phyloP scores from a whole-genome alignment of 2,113 vertebrate species.

The Lepus americanus region DNA sequence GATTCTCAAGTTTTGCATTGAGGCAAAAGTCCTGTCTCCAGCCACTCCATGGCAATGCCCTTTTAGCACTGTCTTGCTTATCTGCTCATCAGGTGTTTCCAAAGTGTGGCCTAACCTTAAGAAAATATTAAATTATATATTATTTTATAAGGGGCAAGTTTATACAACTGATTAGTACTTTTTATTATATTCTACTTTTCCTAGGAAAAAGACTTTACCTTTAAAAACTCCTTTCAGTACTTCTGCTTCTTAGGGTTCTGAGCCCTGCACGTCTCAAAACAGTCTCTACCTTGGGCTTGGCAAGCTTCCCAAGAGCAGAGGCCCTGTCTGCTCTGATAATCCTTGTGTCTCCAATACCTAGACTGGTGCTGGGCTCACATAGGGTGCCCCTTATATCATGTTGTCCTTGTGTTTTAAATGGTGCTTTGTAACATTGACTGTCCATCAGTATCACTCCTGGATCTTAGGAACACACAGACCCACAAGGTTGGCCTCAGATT shows the following conservation, averaged over 20 bases:
- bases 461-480: background rate
- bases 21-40: background rate
- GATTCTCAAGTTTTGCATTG: background rate
- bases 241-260: background rate
- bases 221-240: background rate
- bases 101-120: background rate
- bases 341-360: background rate
- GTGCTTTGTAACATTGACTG: background rate
- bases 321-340: background rate
- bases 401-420: background rate
- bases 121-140: slow-evolving; percentile 20
- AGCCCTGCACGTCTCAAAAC: background rate
- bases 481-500: background rate
- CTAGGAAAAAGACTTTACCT: slow-evolving; percentile 19
- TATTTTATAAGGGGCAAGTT: slow-evolving; percentile 39
- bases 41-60: background rate
- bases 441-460: background rate
- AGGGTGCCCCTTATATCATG: background rate
- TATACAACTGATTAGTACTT: background rate
- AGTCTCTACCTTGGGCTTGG: background rate
- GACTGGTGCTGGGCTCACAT: background rate
- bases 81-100: background rate
- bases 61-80: background rate
- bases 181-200: background rate
- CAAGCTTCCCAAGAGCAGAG: background rate